Base-by-base conservation (phyloP, 2,888 invertebrate species). In the Vanessa cardui region DNA sequence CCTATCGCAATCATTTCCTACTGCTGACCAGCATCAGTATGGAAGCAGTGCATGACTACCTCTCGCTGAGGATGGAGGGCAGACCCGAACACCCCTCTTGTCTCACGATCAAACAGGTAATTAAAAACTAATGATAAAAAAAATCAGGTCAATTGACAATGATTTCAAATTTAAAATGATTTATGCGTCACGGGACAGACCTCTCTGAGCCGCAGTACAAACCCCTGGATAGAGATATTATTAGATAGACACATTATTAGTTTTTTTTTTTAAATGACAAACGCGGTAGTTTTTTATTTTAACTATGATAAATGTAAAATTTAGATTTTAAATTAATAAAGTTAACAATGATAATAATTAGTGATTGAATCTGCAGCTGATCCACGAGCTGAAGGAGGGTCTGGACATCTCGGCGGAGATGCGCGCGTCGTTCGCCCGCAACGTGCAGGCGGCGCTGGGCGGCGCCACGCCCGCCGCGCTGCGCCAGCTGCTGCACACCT, bases 41-140 rank as follows among this genome's bases (percentile, higher is more conserved):
- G 80, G 98, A 98, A 86, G 95, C 98, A n/a, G 96, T 98, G 72
- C 97, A 98, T 82, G 98, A 99, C 87, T 98, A 98, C 90, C 92
- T 99, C 54, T 92, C 95, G 70, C 95, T 98, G 93, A 92, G 98
- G 54, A 91, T 98, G 49, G 98, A 98, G 82, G 96, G 96, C 70
- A 95, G 96, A 68, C 97, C 97, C 0, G 94, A 94, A 26, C 95
- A 96, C 61, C 98, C 98, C 0, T 98, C 97, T 61, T 95, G 96
- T 8, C 94, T 98, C 58, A 98, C 98, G 75, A 95, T 98, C 58
- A 94, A 97, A 78, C 98, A 98, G 93, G 95, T 95, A 7, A 26
- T 21, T 26, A 2, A 15, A 52, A 15, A n/a, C 2, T 33, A 5
- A 16, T 21, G 26, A 26, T 26, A 26, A 26, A 26, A 26, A 26